phyloP scores from a whole-genome alignment of 2,797 vertebrate genomes.

The Botia kubotai region DNA sequence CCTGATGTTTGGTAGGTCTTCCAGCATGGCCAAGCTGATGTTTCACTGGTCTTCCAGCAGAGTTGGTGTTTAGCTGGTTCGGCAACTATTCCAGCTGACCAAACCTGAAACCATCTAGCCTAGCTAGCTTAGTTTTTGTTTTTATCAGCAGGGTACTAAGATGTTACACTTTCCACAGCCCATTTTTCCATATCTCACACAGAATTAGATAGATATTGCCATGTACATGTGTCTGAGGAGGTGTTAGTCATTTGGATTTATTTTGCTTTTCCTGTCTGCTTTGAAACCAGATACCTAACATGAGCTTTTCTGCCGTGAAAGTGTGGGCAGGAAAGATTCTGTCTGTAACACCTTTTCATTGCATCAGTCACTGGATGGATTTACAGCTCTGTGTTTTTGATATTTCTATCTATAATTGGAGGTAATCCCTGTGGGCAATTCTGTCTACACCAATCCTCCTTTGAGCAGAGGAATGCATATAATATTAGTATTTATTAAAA shows the following conservation, averaged over 20 bases:
- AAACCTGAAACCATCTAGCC: background rate
- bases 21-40: background rate
- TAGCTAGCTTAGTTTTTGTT: background rate
- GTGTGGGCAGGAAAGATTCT: constrained; percentile 30
- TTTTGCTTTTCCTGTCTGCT: constrained; percentile 29
- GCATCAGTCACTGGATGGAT: constrained; percentile 33
- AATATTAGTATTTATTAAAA: constrained; percentile 36
- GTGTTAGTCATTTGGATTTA: constrained; percentile 43
- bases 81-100: background rate
- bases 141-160: background rate
- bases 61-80: background rate
- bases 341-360: constrained; percentile 37
- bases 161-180: background rate
- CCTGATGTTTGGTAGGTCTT: background rate
- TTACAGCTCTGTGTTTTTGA: constrained; percentile 41
- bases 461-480: constrained; percentile 11
- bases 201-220: constrained; percentile 29
- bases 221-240: constrained; percentile 41
- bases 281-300: constrained; percentile 37
- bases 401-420: constrained; percentile 30
- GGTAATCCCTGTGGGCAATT: constrained; percentile 22
- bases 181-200: background rate
- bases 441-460: constrained; percentile 19
- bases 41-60: no score
- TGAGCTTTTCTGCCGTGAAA: constrained; percentile 13